phyloP scores from a whole-genome alignment of 2,113 vertebrate genomes.

The Dromas ardeola region DNA sequence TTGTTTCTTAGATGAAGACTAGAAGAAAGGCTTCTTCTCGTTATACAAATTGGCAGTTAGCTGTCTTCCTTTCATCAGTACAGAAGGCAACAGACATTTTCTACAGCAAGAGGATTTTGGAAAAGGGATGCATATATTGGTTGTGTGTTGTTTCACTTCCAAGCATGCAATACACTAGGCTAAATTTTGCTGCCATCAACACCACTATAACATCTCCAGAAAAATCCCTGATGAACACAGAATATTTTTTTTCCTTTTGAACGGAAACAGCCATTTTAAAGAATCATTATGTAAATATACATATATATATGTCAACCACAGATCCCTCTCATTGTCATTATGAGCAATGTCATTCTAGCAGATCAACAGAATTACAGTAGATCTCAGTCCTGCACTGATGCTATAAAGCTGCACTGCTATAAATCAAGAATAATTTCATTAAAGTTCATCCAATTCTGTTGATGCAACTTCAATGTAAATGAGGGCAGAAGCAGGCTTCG shows the following conservation, averaged over 20 bases:
- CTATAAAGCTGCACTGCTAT: neutral
- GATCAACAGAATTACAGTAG: neutral
- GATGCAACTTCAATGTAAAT: neutral
- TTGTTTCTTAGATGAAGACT: slow-evolving; percentile 42
- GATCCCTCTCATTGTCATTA: neutral
- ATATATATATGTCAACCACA: neutral
- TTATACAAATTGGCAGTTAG: neutral
- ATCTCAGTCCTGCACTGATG: neutral
- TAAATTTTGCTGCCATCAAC: neutral
- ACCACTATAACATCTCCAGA: neutral
- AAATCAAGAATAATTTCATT: neutral
- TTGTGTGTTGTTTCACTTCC: neutral
- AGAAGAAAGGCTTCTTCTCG: slow-evolving; percentile 28
- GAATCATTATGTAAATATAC: neutral
- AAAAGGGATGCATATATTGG: neutral
- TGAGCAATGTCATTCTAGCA: neutral
- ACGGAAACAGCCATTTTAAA: neutral
- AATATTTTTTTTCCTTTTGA: neutral
- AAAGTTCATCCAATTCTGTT: neutral
- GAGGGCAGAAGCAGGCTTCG: neutral
- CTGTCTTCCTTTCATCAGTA: slow-evolving; percentile 19
- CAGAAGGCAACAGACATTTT: neutral
- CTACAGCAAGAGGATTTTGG: neutral
- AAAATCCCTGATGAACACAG: neutral
- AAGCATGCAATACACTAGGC: neutral